Base-by-base conservation (phyloP, 2,797 vertebrate genomes). In the Enteromius thamalakanensis region DNA sequence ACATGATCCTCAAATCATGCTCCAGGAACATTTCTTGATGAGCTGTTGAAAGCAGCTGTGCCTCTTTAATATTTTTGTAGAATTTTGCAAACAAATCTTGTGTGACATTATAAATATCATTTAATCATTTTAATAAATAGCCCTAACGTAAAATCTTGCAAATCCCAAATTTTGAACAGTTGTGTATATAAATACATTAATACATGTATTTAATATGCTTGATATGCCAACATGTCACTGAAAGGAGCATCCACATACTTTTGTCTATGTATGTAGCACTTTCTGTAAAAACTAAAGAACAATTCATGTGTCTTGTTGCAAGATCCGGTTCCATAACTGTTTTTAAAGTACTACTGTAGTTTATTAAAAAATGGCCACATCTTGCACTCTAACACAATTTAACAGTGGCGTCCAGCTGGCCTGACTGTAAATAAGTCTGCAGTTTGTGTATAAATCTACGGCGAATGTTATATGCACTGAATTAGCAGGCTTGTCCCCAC, bases 401-500 rank as follows among this genome's bases (percentile, higher is more conserved):
- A 62, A 37, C 67, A 45, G 21, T n/a, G 42, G 53, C 37, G 11
- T 85, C 40, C 45, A 76, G 69, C 29, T 79, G 58, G 53, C 77
- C 37, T 2, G 26, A 53, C 47, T 49, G 45, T 51, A 64, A 75
- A 70, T 53, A 68, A 79, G 47, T 78, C 64, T 70, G 49, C 67
- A 45, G 17, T 42, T 47, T 32, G 76, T 70, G 37, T 47, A 47
- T 49, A 55, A 32, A 64, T 80, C 49, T 69, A 49, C 26, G 32
- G 67, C 9, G 23, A 71, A 81, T 81, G 68, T 34, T 79, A 29
- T 62, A 65, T 49, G 49, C 12, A 40, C 79, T 69, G 76, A 89
- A 87, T 86, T 85, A 86, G 72, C 80, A 84, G 70, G 26, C 79
- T 69, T 74, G 76, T 77, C 83, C 47, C 65, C 34, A 23, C 75